Base-by-base conservation (phyloP, 2,113 vertebrate species). In the Puma concolor region DNA sequence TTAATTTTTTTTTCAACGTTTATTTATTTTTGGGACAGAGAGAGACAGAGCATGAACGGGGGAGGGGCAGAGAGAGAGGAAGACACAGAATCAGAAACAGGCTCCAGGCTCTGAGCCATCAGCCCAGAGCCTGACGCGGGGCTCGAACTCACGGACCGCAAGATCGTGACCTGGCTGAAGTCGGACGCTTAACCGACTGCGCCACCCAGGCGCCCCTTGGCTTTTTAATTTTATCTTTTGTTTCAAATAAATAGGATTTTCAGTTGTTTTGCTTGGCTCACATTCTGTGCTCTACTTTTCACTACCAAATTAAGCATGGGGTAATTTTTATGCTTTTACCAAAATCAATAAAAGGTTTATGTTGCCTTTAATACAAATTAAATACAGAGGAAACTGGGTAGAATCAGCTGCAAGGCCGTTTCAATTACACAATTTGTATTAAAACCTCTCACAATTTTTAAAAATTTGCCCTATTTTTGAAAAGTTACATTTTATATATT, bases 301-400 rank as follows among this genome's bases (percentile, higher is more conserved):
- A 91, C 66, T 81, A 81, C 69, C 86, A 81, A 93, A 31, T 91
- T 86, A 86, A 90, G 48, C 74, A 91, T 60, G 63, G 66, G 92
- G 29, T 71, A 88, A 88, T 44, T 96, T 82, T 80, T 93, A 84
- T 81, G 69, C n/a, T 16, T 94, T 81, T 94, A 87, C 36, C 80
- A 95, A 94, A 84, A 93, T 96, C 91, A 87, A 52, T 96, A 85
- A 57, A 85, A 95, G 38, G 38, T 25, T 94, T 74, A 77, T 63
- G 50, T 84, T 84, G 13, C 33, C 54, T 90, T 96, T 96, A 88
- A 72, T 63, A 71, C 57, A 97, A 95, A 90, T 94, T 95, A 93
- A 94, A 91, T 50, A 72, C 33, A 88, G 72, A 84, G 44, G n/a
- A 85, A 97, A 91, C 67, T 80, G 33, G 8, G 76, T 71, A 44